Evolutionary conservation across 1,140 invertebrate species (phyloP).

Genomic region (Venturia canescens): DNA sequence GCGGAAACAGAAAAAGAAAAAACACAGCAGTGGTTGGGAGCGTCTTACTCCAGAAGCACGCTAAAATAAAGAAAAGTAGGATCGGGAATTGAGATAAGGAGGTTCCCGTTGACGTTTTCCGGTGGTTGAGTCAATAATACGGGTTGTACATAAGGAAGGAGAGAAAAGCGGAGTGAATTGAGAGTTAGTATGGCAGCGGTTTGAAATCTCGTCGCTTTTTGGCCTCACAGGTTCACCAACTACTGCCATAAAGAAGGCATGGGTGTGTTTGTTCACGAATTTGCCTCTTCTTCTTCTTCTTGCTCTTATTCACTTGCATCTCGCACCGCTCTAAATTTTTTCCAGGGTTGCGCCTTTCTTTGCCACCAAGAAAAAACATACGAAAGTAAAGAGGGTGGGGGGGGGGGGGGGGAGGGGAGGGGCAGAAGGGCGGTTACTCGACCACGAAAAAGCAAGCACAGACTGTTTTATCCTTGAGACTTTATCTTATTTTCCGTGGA

Average conservation of each 20-base stretch:
- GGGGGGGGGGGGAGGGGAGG: neutral
- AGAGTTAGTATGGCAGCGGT: slow-evolving; percentile 3
- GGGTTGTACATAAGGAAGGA: slow-evolving; percentile 69
- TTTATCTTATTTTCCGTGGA: slow-evolving; percentile 75
- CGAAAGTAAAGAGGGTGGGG: slow-evolving; percentile 8
- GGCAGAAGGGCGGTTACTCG: neutral
- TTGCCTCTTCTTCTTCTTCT: slow-evolving; percentile 69
- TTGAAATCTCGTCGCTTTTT: slow-evolving; percentile 10
- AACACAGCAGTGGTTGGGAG: slow-evolving; percentile 18
- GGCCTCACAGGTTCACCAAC: slow-evolving; percentile 63
- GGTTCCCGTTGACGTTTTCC: slow-evolving; percentile 74
- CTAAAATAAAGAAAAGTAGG: slow-evolving; percentile 69
- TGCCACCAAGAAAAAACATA: neutral
- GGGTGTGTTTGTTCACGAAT: slow-evolving; percentile 77
- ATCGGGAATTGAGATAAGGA: slow-evolving; percentile 60
- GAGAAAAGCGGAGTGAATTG: slow-evolving; percentile 29
- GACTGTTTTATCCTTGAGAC: slow-evolving; percentile 62
- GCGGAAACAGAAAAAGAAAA: slow-evolving; percentile 30
- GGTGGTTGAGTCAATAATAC: slow-evolving; percentile 77
- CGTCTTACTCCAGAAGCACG: slow-evolving; percentile 31
- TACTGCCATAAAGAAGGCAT: slow-evolving; percentile 72
- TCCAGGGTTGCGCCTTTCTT: slow-evolving; percentile 38
- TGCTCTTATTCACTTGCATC: slow-evolving; percentile 15
- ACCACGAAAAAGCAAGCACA: slow-evolving; percentile 26
- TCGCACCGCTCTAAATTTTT: slow-evolving; percentile 21